Conservation (phyloP, 2,888 invertebrate genomes). For the Synergus umbraculus region DNA sequence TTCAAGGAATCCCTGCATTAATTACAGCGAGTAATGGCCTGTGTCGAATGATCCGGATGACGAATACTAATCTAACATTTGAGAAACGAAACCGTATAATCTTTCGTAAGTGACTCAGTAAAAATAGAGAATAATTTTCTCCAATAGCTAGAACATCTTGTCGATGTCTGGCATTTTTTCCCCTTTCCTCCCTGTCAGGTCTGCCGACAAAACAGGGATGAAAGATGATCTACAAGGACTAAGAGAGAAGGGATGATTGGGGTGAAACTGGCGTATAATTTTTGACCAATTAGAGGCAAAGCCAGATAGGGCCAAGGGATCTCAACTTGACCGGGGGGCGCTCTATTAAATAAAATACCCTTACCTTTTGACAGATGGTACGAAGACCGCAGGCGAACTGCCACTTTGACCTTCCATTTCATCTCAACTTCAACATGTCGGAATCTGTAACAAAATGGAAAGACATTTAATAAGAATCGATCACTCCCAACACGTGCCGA, state of each 20-base stretch:
- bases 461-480: slow-evolving; percentile 43
- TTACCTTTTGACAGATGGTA: slow-evolving; percentile 71
- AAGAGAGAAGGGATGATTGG: slow-evolving; percentile 41
- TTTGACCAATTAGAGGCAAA: slow-evolving; percentile 69
- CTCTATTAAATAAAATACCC: slow-evolving; percentile 54
- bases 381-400: slow-evolving; percentile 69
- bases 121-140: slow-evolving; percentile 34
- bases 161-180: slow-evolving; percentile 8
- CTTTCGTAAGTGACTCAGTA: slow-evolving; percentile 32
- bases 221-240: neutral
- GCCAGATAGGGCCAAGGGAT: slow-evolving; percentile 62
- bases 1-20: slow-evolving; percentile 7
- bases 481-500: slow-evolving; percentile 41
- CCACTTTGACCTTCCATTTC: slow-evolving; percentile 62
- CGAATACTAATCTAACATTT: slow-evolving; percentile 7
- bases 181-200: neutral
- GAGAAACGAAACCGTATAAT: neutral
- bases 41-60: slow-evolving; percentile 1
- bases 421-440: slow-evolving; percentile 54
- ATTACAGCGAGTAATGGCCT: neutral
- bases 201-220: neutral
- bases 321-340: slow-evolving; percentile 53
- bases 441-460: too few relatives aligned
- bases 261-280: slow-evolving; percentile 69
- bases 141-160: slow-evolving; percentile 35